phyloP scores from a whole-genome alignment of 2,113 vertebrate genomes.

The Jaculus jaculus region DNA sequence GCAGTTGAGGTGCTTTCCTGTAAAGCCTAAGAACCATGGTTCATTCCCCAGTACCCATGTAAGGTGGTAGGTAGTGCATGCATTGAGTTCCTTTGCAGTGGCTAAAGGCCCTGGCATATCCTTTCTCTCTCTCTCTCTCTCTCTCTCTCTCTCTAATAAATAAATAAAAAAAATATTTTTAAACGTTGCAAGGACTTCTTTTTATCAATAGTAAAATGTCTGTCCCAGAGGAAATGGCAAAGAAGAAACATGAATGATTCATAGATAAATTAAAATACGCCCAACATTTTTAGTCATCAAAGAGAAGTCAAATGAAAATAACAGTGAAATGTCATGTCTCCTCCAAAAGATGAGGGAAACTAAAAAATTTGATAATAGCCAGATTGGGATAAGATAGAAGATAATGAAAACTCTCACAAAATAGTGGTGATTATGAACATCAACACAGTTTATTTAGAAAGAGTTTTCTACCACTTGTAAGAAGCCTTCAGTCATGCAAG shows the following conservation, averaged over 20 bases:
- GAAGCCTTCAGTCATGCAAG: neutral
- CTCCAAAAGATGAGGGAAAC: neutral
- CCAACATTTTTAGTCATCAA: constrained; percentile 17
- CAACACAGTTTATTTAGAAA: neutral
- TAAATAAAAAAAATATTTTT: too few species aligned
- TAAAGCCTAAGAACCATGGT: too few species aligned
- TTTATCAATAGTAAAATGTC: neutral
- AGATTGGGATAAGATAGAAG: neutral
- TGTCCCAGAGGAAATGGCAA: neutral
- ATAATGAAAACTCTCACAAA: neutral
- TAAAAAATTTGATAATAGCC: neutral
- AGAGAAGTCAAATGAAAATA: constrained; percentile 13
- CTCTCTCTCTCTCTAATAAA: too few species aligned
- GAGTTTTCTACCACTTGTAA: neutral
- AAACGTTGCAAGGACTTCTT: neutral
- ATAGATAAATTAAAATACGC: constrained; percentile 20
- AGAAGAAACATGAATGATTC: neutral
- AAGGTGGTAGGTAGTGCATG: too few species aligned
- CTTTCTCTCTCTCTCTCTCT: too few species aligned
- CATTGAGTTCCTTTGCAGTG: too few species aligned
- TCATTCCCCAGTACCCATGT: too few species aligned
- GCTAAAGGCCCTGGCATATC: too few species aligned
- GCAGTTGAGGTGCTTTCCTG: too few species aligned
- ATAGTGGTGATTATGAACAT: too few species aligned
- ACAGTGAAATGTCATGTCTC: neutral